Conservation (phyloP, 2,888 invertebrate species). For the Ophion ellenae region DNA sequence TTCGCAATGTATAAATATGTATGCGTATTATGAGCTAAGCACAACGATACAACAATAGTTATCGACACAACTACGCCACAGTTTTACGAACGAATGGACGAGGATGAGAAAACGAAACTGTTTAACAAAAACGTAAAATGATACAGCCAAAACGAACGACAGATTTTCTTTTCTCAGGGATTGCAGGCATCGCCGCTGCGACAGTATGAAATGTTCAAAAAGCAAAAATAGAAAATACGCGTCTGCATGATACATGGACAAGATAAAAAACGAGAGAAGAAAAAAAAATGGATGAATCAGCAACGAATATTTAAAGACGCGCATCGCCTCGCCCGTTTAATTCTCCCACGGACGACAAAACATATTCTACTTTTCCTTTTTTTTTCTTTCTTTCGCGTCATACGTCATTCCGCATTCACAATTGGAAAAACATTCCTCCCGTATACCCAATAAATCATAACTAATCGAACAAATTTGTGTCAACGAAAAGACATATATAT, state of each 20-base stretch:
- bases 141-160: constrained; percentile 28
- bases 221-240: constrained; percentile 3
- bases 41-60: constrained; percentile 71
- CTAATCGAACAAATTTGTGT: constrained; percentile 50
- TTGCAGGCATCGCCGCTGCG: neutral
- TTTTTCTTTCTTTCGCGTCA: constrained; percentile 19
- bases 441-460: constrained; percentile 72
- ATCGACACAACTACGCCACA: constrained; percentile 65
- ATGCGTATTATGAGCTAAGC: constrained; percentile 65
- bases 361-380: constrained; percentile 18
- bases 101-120: constrained; percentile 67
- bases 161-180: neutral
- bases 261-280: constrained; percentile 9
- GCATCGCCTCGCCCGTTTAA: neutral
- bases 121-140: constrained; percentile 53
- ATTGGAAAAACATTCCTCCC: constrained; percentile 83
- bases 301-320: constrained; percentile 39
- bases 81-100: constrained; percentile 72
- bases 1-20: constrained; percentile 52
- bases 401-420: constrained; percentile 83
- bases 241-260: neutral
- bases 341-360: constrained; percentile 27
- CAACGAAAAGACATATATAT: constrained; percentile 64
- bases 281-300: constrained; percentile 20
- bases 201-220: neutral